Conservation (phyloP, 2,888 invertebrate species). For the Keiferia lycopersicella region DNA sequence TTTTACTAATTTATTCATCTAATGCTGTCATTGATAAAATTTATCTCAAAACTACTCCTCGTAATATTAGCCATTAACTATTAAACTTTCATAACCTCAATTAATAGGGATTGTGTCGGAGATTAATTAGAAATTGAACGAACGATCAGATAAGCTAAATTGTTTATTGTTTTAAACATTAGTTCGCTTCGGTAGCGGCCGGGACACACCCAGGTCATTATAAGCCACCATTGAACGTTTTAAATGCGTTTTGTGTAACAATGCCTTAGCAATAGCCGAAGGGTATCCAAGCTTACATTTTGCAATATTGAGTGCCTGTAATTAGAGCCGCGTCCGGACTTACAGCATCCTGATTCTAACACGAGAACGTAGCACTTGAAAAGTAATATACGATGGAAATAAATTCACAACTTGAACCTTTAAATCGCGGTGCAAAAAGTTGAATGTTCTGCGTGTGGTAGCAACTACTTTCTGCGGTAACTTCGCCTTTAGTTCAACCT, state of each 20-base stretch:
- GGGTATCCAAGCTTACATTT: constrained; percentile 71
- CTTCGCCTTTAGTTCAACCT: constrained; percentile 44
- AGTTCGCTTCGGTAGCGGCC: constrained; percentile 53
- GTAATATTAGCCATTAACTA: constrained; percentile 61
- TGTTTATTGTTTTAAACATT: constrained; percentile 57
- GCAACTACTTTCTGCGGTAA: constrained; percentile 41
- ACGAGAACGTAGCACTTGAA: constrained; percentile 43
- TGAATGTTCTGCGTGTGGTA: constrained; percentile 35
- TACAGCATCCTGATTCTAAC: constrained; percentile 78
- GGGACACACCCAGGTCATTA: constrained; percentile 67
- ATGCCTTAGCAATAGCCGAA: constrained; percentile 65
- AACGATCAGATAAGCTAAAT: constrained; percentile 60
- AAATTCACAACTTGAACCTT: constrained; percentile 1
- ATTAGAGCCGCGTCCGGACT: constrained; percentile 75
- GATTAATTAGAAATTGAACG: constrained; percentile 71
- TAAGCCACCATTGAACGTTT: constrained; percentile 57
- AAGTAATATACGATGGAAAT: constrained; percentile 2
- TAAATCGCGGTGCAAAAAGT: constrained; percentile 29
- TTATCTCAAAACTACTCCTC: constrained; percentile 46
- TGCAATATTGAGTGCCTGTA: constrained; percentile 77
- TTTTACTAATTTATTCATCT: constrained; percentile 52
- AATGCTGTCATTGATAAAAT: constrained; percentile 49
- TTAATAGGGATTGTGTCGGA: constrained; percentile 63
- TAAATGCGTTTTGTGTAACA: constrained; percentile 68
- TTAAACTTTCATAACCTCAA: constrained; percentile 71